Evolutionary conservation across 2,113 vertebrate species (phyloP).

Genomic region (Calonectris borealis): DNA sequence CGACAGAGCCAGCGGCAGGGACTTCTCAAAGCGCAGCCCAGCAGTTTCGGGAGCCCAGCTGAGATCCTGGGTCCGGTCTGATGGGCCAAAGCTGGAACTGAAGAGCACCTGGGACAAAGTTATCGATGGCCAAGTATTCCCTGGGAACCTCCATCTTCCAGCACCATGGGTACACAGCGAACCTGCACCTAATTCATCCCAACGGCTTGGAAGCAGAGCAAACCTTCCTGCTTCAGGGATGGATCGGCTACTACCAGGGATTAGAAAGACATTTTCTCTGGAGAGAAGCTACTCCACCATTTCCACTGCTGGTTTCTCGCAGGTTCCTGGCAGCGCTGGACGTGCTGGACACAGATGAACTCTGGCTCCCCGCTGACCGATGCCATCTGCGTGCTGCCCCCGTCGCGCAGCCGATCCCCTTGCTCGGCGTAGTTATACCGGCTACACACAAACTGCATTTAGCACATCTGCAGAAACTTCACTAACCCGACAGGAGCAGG

Average conservation of each 20-base stretch:
- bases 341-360: neutral
- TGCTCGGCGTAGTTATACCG: fast-evolving
- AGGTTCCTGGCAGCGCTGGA: neutral
- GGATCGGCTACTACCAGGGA: neutral
- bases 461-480: neutral
- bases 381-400: neutral
- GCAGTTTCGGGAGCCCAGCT: neutral
- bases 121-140: neutral
- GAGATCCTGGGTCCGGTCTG: neutral
- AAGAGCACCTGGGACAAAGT: neutral
- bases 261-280: neutral
- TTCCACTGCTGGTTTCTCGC: neutral
- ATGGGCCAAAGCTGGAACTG: neutral
- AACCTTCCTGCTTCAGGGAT: neutral
- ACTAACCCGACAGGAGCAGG: neutral
- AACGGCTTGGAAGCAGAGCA: neutral
- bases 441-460: neutral
- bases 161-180: neutral
- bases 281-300: neutral
- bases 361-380: neutral
- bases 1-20: neutral
- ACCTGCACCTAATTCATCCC: neutral
- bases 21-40: neutral
- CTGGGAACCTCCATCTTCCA: neutral
- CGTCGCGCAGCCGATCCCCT: neutral